Evolutionary conservation across 1,140 invertebrate species (phyloP).

Genomic region (Phthorimaea operculella): DNA sequence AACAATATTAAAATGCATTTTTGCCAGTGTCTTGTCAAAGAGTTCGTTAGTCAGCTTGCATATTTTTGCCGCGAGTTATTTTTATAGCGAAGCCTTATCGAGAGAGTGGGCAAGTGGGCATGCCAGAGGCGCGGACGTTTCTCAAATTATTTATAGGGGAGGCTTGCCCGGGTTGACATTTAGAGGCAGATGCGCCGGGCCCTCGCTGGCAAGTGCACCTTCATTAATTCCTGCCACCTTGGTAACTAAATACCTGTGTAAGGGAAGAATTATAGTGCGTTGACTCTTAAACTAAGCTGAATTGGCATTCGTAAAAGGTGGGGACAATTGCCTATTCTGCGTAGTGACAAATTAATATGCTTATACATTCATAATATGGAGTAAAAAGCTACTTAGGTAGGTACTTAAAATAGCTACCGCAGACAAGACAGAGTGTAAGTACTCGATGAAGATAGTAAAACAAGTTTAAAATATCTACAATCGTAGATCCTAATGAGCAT

Average conservation of each 20-base stretch:
- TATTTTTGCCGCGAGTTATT: constrained; percentile 34
- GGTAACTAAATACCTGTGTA: constrained; percentile 33
- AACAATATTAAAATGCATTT: no score
- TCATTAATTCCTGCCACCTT: constrained; percentile 58
- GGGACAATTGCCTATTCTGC: no score
- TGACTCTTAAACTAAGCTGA: no score
- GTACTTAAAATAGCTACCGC: no score
- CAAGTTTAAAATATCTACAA: no score
- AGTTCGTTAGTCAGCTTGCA: constrained; percentile 25
- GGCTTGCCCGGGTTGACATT: constrained; percentile 57
- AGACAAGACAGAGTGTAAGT: no score
- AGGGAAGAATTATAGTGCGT: not conserved
- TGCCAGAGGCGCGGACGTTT: constrained; percentile 36
- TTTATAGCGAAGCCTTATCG: constrained; percentile 57
- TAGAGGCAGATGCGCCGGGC: constrained; percentile 56
- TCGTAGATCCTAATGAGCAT: no score
- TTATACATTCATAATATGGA: no score
- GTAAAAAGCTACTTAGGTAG: no score
- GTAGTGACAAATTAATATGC: no score
- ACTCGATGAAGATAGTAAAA: no score
- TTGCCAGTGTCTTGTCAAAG: not conserved
- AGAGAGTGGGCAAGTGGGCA: constrained; percentile 19
- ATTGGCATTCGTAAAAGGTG: no score
- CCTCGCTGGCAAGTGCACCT: constrained; percentile 35
- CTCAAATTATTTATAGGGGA: constrained; percentile 64